These are phyloP conservation scores for Musca domestica DNA, from an alignment of 1,140 invertebrate species.

Conservation along the genomic window DNA sequence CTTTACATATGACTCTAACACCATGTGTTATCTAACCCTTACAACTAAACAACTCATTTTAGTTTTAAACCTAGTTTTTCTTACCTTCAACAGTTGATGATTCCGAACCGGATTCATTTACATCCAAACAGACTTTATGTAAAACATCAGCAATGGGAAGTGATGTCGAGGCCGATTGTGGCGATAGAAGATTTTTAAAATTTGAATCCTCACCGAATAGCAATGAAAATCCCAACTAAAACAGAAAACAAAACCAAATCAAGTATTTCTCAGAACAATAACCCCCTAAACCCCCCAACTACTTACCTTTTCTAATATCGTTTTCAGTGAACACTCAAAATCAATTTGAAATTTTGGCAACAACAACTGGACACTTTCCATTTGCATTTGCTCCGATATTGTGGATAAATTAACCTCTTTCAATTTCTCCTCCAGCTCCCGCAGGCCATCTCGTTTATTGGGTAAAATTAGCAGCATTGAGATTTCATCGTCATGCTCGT, in stretches of 20 bases:
- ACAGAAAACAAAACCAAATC: background rate
- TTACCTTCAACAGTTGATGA: conserved; percentile 13
- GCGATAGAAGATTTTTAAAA: conserved; percentile 42
- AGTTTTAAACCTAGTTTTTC: too few relatives aligned
- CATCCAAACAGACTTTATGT: conserved; percentile 41
- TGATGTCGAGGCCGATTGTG: conserved; percentile 3
- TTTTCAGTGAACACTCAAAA: conserved; percentile 49
- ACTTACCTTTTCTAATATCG: conserved; percentile 37
- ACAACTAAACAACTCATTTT: too few relatives aligned
- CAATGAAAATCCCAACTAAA: conserved; percentile 37
- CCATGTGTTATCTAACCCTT: too few relatives aligned
- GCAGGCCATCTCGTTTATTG: conserved; percentile 57
- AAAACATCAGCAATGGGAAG: conserved; percentile 40
- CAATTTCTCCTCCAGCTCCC: conserved; percentile 57
- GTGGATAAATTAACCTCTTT: conserved; percentile 49
- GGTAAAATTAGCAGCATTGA: conserved; percentile 63
- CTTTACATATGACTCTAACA: too few relatives aligned
- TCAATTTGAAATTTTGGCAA: conserved; percentile 74
- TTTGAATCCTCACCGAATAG: conserved; percentile 41
- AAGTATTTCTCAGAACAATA: background rate
- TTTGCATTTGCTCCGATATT: conserved; percentile 38
- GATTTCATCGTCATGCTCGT: conserved; percentile 55
- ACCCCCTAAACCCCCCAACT: background rate
- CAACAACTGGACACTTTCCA: conserved; percentile 56
- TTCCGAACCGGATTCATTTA: conserved; percentile 45